Evolutionary conservation across 2,797 vertebrate species (phyloP).

Genomic region (Sebastes trivittatus): DNA sequence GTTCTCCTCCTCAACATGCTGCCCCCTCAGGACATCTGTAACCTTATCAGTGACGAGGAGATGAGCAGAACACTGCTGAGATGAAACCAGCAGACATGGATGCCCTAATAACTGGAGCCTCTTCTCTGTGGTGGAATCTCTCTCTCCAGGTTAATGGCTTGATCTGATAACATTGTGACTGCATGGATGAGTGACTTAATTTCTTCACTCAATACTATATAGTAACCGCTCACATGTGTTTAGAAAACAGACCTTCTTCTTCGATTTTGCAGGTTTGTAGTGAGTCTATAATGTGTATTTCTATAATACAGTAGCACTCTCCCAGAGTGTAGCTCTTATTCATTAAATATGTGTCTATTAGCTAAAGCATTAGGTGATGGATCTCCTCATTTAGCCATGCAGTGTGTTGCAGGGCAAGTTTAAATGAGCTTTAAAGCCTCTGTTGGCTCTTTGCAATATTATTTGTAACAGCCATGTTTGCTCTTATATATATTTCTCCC

Average conservation of each 20-base stretch:
- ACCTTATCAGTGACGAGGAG: slow-evolving; percentile 51
- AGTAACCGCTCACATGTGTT: background rate
- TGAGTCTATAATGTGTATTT: background rate
- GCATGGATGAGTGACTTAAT: background rate
- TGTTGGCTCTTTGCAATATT: slow-evolving; percentile 6
- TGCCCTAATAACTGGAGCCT: background rate
- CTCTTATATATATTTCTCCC: slow-evolving; percentile 5
- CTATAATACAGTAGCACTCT: background rate
- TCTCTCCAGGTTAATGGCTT: background rate
- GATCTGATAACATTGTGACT: background rate
- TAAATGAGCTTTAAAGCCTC: slow-evolving; percentile 29
- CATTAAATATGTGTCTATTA: slow-evolving; percentile 46
- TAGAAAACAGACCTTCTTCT: background rate
- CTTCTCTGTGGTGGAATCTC: background rate
- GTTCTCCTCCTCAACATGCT: slow-evolving; percentile 33
- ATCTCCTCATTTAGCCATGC: slow-evolving; percentile 46
- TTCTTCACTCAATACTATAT: background rate
- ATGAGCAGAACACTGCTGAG: slow-evolving; percentile 1
- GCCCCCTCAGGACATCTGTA: slow-evolving; percentile 36
- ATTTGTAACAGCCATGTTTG: slow-evolving; percentile 24
- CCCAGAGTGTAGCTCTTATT: slow-evolving; percentile 2
- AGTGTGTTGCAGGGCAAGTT: slow-evolving; percentile 3
- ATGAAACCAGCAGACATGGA: slow-evolving; percentile 1
- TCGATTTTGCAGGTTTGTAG: background rate
- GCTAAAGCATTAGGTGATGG: slow-evolving; percentile 37